Evolutionary conservation across 2,113 vertebrate genomes (phyloP).

Genomic region (Ranitomeya variabilis): DNA sequence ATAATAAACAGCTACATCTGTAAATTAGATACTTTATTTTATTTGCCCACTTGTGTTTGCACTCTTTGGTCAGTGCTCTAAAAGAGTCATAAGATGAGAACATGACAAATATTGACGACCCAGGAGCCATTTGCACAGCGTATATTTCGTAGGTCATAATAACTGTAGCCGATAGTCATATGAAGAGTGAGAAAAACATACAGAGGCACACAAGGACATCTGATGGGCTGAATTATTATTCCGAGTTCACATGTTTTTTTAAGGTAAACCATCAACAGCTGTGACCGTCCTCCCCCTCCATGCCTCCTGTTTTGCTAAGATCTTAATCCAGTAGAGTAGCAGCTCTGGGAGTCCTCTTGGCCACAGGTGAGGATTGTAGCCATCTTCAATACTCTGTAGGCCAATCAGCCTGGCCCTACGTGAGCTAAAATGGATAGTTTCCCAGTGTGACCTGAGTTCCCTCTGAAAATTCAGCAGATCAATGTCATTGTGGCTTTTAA

Average conservation of each 20-base stretch:
- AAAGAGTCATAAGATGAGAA: conserved; percentile 18
- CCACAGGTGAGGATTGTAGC: conserved; percentile 87
- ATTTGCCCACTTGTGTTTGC: neutral
- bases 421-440: conserved; percentile 79
- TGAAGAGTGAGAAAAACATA: conserved; percentile 19
- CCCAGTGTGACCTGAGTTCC: conserved; percentile 75
- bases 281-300: conserved; percentile 62
- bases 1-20: neutral
- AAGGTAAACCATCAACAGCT: conserved; percentile 63
- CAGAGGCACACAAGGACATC: conserved; percentile 8
- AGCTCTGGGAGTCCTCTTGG: conserved; percentile 79
- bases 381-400: conserved; percentile 85
- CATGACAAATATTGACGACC: neutral
- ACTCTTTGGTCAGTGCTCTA: neutral
- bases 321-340: conserved; percentile 78
- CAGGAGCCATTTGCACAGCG: neutral
- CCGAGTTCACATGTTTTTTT: conserved; percentile 61
- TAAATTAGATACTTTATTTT: no score
- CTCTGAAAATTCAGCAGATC: conserved; percentile 91
- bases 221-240: conserved; percentile 35
- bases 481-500: conserved; percentile 84
- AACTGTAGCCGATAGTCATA: neutral
- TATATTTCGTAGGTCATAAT: conserved; percentile 41
- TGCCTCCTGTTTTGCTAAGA: conserved; percentile 68
- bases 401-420: conserved; percentile 86